phyloP scores from a whole-genome alignment of 2,113 vertebrate species.

The Dicrurus megarhynchus region DNA sequence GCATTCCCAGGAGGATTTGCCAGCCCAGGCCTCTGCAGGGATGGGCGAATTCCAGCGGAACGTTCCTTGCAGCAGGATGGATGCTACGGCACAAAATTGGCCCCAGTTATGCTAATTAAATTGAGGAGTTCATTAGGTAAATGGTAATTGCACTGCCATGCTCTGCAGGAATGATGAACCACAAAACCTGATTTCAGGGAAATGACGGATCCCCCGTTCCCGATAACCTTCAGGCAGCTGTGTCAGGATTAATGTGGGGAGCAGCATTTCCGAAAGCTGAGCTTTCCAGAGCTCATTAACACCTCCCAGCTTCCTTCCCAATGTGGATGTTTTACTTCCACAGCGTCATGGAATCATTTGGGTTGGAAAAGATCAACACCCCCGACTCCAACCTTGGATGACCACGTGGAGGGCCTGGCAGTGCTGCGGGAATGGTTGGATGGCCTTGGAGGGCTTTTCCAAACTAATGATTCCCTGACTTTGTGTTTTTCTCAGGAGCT shows the following conservation, averaged over 20 bases:
- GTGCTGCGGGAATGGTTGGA: neutral
- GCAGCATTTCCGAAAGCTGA: neutral
- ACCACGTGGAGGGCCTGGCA: neutral
- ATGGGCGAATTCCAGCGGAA: neutral
- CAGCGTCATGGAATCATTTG: accelerated
- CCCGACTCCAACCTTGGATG: accelerated
- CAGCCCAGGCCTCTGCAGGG: neutral
- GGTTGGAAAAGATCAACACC: neutral
- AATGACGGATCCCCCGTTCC: slow-evolving; percentile 15
- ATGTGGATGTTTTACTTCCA: accelerated
- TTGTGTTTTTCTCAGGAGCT: neutral
- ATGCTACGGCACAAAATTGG: slow-evolving; percentile 34
- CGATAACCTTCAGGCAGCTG: slow-evolving; percentile 18
- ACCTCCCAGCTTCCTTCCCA: neutral
- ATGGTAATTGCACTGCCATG: slow-evolving; percentile 57
- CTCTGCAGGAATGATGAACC: slow-evolving; percentile 49
- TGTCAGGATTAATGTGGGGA: neutral
- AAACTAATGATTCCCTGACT: accelerated
- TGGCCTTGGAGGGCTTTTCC: neutral
- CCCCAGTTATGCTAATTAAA: slow-evolving; percentile 62
- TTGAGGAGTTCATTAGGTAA: slow-evolving; percentile 69
- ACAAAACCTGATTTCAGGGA: slow-evolving; percentile 54
- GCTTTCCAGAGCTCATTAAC: neutral
- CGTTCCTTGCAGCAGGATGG: slow-evolving; percentile 49
- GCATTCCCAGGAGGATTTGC: neutral